Conservation (phyloP, 2,113 vertebrate genomes). For the Malurus cyaneus region DNA sequence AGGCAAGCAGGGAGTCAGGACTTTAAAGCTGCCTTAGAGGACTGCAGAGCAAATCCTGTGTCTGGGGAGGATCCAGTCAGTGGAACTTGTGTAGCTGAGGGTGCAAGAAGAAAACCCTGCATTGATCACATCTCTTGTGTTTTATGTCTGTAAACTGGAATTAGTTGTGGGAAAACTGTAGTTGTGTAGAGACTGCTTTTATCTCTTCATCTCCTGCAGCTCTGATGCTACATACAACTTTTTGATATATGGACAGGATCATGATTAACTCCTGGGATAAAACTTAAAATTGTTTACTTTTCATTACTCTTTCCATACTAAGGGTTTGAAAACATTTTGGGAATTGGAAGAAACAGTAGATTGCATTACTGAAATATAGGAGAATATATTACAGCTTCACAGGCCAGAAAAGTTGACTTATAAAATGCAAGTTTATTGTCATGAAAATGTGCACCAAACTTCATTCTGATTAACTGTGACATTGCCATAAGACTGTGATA, state of each 20-base stretch:
- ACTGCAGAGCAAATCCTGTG: not conserved
- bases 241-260: fast-evolving
- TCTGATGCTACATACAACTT: not conserved
- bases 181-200: not conserved
- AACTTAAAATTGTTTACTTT: not conserved
- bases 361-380: not conserved
- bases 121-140: not conserved
- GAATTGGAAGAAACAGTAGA: not conserved
- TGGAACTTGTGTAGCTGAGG: not conserved
- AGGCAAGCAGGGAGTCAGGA: not conserved
- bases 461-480: not conserved
- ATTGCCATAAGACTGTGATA: not conserved
- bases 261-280: not conserved
- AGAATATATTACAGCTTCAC: not conserved
- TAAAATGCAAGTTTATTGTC: not conserved
- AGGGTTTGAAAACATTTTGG: not conserved
- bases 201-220: not conserved
- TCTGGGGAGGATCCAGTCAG: not conserved
- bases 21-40: not conserved
- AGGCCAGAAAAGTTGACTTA: not conserved
- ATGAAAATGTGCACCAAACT: not conserved
- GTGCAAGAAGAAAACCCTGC: not conserved
- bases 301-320: not conserved
- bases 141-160: not conserved
- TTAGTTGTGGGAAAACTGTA: not conserved